Evolutionary conservation across 1,140 invertebrate genomes (phyloP).

Genomic region (Heliconius congener): DNA sequence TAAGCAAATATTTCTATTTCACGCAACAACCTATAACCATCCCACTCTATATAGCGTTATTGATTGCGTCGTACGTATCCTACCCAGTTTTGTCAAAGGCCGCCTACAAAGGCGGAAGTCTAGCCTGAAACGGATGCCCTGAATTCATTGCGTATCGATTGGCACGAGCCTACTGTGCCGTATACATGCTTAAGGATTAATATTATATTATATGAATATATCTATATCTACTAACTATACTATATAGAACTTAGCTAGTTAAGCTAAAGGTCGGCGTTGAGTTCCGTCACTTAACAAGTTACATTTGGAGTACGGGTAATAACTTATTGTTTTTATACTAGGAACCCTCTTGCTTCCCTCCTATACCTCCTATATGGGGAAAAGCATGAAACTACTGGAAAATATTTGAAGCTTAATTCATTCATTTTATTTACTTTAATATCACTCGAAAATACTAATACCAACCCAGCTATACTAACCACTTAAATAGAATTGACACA

Average conservation of each 20-base stretch:
- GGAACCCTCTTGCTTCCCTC: too few species aligned
- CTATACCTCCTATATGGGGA: too few species aligned
- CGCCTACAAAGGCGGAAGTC: slow-evolving; percentile 38
- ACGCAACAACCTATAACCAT: neutral
- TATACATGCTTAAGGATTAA: neutral
- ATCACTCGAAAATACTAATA: neutral
- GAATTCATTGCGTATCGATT: slow-evolving; percentile 44
- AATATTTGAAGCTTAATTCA: neutral
- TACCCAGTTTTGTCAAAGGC: slow-evolving; percentile 18
- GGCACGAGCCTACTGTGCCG: slow-evolving; percentile 25
- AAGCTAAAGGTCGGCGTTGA: too few species aligned
- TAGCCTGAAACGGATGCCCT: slow-evolving; percentile 37
- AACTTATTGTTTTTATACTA: too few species aligned
- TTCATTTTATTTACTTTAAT: neutral
- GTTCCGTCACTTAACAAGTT: too few species aligned
- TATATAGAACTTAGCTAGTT: neutral
- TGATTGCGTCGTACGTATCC: neutral
- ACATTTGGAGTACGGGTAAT: too few species aligned
- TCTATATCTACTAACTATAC: neutral
- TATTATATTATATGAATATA: neutral
- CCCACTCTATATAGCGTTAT: slow-evolving; percentile 3
- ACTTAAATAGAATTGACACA: slow-evolving; percentile 22
- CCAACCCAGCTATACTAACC: neutral
- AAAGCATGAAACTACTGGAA: neutral
- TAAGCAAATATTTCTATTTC: slow-evolving; percentile 5